Evolutionary conservation across 2,797 vertebrate species (phyloP).

Genomic region (Podarcis siculus): DNA sequence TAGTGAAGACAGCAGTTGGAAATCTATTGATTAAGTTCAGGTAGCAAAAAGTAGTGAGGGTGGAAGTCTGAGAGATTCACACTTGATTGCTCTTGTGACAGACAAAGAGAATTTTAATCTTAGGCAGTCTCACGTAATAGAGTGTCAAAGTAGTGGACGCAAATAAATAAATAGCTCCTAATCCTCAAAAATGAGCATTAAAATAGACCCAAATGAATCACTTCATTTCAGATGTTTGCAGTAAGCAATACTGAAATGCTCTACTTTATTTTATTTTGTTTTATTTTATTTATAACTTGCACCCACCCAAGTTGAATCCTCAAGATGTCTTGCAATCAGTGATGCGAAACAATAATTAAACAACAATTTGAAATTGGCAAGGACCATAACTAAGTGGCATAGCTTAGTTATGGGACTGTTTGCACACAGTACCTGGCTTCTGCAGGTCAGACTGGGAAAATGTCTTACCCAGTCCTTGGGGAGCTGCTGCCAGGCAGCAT

Average conservation of each 20-base stretch:
- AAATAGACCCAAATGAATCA: background rate
- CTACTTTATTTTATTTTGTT: background rate
- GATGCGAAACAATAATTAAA: background rate
- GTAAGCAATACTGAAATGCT: background rate
- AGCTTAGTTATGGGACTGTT: background rate
- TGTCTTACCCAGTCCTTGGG: background rate
- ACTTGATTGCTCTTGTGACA: slow-evolving; percentile 40
- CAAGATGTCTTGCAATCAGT: background rate
- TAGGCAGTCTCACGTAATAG: slow-evolving; percentile 44
- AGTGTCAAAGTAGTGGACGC: background rate
- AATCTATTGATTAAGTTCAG: slow-evolving; percentile 38
- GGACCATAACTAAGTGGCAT: background rate
- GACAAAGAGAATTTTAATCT: slow-evolving; percentile 11
- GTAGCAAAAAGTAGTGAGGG: slow-evolving; percentile 22
- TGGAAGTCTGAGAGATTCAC: slow-evolving; percentile 53
- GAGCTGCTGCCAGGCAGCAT: background rate
- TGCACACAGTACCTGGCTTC: background rate
- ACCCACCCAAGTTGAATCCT: background rate
- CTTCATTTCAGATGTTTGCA: background rate
- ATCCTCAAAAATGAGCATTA: background rate
- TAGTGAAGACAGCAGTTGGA: slow-evolving; percentile 24
- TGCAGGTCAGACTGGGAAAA: background rate
- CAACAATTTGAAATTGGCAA: background rate
- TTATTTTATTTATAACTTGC: background rate
- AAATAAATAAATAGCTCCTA: slow-evolving; percentile 18